These are phyloP conservation scores for Globia sparganii DNA, from an alignment of 2,888 invertebrate species.

Conservation along the genomic window DNA sequence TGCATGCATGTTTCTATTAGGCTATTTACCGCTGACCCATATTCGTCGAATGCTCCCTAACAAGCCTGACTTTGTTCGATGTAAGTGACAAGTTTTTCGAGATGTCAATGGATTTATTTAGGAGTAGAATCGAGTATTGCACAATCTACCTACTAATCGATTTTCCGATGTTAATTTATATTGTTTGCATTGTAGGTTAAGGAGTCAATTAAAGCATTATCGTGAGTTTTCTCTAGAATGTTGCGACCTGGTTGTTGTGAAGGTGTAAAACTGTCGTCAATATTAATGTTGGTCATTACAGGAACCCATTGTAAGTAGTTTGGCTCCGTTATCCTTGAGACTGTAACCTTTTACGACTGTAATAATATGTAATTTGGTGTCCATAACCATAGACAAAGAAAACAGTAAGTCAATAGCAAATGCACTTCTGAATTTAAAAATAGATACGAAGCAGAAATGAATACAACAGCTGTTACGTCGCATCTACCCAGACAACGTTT, in stretches of 20 bases:
- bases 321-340: constrained; percentile 30
- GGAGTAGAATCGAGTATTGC: constrained; percentile 41
- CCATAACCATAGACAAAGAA: constrained; percentile 9
- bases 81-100: constrained; percentile 43
- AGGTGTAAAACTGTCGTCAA: constrained; percentile 35
- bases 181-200: constrained; percentile 59
- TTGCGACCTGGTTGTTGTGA: constrained; percentile 27
- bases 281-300: constrained; percentile 38
- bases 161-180: constrained; percentile 49
- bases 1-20: constrained; percentile 63
- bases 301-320: constrained; percentile 16
- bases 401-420: background rate
- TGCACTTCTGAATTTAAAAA: constrained; percentile 17
- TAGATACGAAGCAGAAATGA: background rate
- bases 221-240: constrained; percentile 53
- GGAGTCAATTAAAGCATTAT: constrained; percentile 58
- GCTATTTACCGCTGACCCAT: constrained; percentile 65
- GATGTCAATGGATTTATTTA: constrained; percentile 48
- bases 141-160: constrained; percentile 51
- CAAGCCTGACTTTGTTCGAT: constrained; percentile 48
- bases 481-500: background rate
- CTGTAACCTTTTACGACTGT: constrained; percentile 26
- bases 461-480: background rate
- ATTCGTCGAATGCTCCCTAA: constrained; percentile 48
- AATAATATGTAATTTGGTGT: constrained; percentile 11